Evolutionary conservation across 2,113 vertebrate species (phyloP), one percentile per base, ranked within the genome.

Genomic region (Callipepla californica): DNA sequence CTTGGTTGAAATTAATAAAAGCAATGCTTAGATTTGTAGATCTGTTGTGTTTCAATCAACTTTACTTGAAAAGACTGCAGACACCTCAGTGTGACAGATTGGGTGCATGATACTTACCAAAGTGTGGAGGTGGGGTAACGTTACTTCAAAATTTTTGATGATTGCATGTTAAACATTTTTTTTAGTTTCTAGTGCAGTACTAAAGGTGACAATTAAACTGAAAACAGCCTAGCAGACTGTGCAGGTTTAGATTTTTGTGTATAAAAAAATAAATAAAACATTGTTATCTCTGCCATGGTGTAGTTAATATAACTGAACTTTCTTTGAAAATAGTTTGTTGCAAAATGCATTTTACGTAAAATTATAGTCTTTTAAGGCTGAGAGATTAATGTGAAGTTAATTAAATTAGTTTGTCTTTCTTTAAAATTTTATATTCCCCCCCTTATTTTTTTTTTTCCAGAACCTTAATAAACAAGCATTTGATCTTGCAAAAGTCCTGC

Each of bases 391-490:
- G 11, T 45, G 12, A 50, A 74, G 32, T 38, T 1, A 59, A 20
- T 45, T 81, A 55, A 30, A 73, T 55, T 55, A 58, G 20, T 44
- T 81, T 34, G 2, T 75, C n/a, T 87, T 83, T 13, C 53, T 89
- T 45, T 32, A 93, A 94, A 94, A 57, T 82, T 73, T 70, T 36
- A 19, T 36, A 0, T 84, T 28, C 25, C 25, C 51, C 50, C 50
- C 26, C 28, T 15, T 17, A 17, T 7, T 62, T 38, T 92, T 66
- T 92, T 66, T 94, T 86, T 97, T 97, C 87, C 98, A 99, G 99
- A 99, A 99, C 95, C 97, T 99, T 97, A 99, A 99, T 96, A 99
- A 99, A 96, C 99, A 99, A 97, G 99, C 99, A 0, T 99, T 99
- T 84, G 99, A 99, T 96, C 98, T 99, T 91, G 98, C 99, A 75